phyloP scores from a whole-genome alignment of 2,888 invertebrate species.

The Epinotia demarniana region DNA sequence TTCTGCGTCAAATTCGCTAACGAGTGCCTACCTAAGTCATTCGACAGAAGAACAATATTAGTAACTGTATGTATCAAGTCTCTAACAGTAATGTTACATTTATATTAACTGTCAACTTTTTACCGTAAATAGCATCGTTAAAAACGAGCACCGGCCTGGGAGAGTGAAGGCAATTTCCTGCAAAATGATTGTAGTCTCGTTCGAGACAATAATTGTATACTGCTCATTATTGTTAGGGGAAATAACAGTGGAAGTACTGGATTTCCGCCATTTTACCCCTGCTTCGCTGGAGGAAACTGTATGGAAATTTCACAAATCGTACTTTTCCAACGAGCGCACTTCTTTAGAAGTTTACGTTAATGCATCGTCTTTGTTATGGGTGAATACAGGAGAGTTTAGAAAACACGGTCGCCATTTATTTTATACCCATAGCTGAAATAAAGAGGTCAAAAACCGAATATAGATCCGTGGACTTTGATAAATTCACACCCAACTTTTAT shows the following conservation, averaged over 20 bases:
- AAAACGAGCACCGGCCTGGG: slow-evolving; percentile 6
- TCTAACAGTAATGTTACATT: slow-evolving; percentile 14
- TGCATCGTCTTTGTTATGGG: background rate
- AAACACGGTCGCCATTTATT: too few relatives aligned
- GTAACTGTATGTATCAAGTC: background rate
- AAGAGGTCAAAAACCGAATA: too few relatives aligned
- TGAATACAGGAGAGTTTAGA: too few relatives aligned
- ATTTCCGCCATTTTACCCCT: slow-evolving; percentile 13
- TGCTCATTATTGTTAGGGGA: slow-evolving; percentile 25
- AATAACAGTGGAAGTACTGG: slow-evolving; percentile 15
- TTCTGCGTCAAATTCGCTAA: too few relatives aligned
- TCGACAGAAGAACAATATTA: background rate
- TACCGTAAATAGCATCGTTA: slow-evolving; percentile 3
- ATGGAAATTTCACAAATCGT: background rate
- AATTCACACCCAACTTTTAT: too few relatives aligned
- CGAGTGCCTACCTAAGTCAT: too few relatives aligned
- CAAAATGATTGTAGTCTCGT: slow-evolving; percentile 12
- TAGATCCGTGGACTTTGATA: too few relatives aligned
- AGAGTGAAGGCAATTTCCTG: slow-evolving; percentile 24
- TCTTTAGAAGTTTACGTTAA: background rate
- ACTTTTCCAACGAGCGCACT: background rate
- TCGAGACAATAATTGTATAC: slow-evolving; percentile 14
- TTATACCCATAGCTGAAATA: too few relatives aligned
- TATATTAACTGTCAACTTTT: slow-evolving; percentile 1
- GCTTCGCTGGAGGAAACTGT: background rate